A percentile compares a stretch with the other conserved stretches of the same genome.
Conservation (phyloP, 2,797 vertebrate species). For the Acridotheres tristis region DNA sequence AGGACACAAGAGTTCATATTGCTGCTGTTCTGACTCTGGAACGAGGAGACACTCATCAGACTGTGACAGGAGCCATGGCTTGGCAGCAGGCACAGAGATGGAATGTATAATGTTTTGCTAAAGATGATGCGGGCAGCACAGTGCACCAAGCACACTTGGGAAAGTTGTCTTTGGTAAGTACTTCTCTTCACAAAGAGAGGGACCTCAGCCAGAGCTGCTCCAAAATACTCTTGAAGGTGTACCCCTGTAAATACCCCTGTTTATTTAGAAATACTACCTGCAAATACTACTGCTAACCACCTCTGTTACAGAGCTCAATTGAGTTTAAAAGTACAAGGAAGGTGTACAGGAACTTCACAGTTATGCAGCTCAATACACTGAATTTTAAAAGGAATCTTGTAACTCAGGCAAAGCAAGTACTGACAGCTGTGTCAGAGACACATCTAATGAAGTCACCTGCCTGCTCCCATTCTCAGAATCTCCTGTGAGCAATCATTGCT, state of each 20-base stretch:
- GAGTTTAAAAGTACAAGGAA: background rate
- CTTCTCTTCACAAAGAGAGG: background rate
- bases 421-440: background rate
- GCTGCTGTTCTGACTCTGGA: conserved; percentile 77
- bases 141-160: background rate
- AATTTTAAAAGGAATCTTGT: background rate
- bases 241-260: background rate
- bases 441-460: background rate
- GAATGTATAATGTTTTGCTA: background rate
- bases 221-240: background rate
- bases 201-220: background rate
- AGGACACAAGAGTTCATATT: conserved; percentile 83
- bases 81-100: background rate
- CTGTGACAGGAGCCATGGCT: background rate
- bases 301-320: background rate
- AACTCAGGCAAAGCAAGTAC: background rate
- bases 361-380: background rate
- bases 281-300: background rate
- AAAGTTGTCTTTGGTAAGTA: background rate
- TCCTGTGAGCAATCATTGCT: background rate
- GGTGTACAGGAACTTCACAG: background rate
- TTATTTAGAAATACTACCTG: background rate
- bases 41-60: background rate
- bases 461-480: background rate
- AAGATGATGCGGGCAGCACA: background rate